Conservation (phyloP, 2,797 vertebrate species). For the Phataginus tetradactyla region DNA sequence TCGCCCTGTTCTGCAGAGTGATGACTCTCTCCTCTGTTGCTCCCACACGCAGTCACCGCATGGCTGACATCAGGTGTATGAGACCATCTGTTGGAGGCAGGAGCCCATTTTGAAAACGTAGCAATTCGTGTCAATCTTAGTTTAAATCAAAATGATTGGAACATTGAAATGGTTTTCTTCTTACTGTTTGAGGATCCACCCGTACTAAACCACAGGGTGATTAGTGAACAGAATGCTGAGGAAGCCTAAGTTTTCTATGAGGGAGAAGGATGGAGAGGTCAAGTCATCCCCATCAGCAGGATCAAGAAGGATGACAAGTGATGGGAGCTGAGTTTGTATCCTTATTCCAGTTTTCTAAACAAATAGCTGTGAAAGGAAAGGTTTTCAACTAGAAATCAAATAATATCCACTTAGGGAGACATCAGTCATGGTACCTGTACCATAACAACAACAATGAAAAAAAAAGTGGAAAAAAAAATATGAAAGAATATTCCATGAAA, state of each 20-base stretch:
- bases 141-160: slow-evolving; percentile 49
- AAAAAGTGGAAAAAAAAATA: neutral
- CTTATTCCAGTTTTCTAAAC: slow-evolving; percentile 3
- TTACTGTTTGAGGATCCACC: neutral
- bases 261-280: neutral
- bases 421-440: neutral
- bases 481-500: slow-evolving; percentile 29
- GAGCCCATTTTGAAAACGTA: neutral
- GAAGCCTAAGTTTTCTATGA: neutral
- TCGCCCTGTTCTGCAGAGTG: neutral
- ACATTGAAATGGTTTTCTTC: neutral
- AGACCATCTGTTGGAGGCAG: neutral
- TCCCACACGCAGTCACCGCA: neutral
- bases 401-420: neutral
- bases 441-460: too few relatives aligned
- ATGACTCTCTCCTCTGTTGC: neutral
- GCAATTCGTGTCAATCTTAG: neutral
- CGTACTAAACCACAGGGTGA: neutral
- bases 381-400: neutral
- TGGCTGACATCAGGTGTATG: neutral
- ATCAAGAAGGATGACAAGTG: neutral
- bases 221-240: neutral
- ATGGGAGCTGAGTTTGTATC: neutral
- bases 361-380: neutral
- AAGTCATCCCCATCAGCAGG: neutral